Evolutionary conservation across 2,797 vertebrate genomes (phyloP).

Genomic region (Zalophus californianus): DNA sequence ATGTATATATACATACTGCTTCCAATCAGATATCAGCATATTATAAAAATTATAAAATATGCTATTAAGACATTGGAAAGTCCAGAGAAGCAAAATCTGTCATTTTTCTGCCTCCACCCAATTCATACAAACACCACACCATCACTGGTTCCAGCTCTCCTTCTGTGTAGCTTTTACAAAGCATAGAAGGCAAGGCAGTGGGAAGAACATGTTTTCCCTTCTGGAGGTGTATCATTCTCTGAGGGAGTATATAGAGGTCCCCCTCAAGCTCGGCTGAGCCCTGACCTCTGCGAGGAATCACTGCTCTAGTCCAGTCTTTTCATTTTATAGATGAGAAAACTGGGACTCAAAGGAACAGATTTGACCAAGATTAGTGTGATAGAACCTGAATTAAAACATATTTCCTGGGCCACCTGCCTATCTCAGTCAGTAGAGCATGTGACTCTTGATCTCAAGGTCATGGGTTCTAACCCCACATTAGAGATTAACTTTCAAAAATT

Average conservation of each 20-base stretch:
- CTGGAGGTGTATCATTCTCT: not conserved
- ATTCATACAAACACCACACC: not conserved
- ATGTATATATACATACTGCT: not conserved
- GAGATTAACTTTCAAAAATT: not conserved
- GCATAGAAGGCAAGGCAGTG: not conserved
- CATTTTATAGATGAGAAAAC: slow-evolving; percentile 2
- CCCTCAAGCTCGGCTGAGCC: not conserved
- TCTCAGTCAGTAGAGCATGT: not conserved
- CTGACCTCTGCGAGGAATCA: not conserved
- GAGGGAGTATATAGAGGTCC: not conserved
- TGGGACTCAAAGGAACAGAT: not conserved
- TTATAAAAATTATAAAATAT: not conserved
- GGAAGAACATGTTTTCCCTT: not conserved
- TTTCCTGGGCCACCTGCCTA: not conserved
- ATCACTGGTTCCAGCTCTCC: not conserved
- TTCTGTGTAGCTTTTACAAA: not conserved
- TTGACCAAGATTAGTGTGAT: not conserved
- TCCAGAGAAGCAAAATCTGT: not conserved
- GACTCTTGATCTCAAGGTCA: not conserved
- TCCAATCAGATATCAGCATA: not conserved
- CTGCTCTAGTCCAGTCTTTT: not conserved
- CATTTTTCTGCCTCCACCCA: not conserved
- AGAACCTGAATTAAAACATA: slow-evolving; percentile 5
- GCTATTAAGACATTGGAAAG: not conserved
- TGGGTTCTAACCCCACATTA: not conserved